Evolutionary conservation across 2,888 invertebrate genomes (phyloP), one percentile per base, ranked within the genome.

Genomic region (Caenorhabditis angaria): DNA sequence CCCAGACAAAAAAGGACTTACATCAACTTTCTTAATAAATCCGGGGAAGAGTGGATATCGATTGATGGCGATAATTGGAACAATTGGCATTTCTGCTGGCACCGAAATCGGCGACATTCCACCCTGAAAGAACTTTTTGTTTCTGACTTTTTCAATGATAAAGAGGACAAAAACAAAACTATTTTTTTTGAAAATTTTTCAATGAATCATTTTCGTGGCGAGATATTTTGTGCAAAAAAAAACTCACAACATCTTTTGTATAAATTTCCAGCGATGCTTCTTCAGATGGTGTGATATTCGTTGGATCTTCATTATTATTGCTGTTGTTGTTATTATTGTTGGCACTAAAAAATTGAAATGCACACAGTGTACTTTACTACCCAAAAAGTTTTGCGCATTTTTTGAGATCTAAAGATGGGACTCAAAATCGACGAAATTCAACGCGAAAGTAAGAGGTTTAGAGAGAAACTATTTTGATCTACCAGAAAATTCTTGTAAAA

Each of bases 21-120:
- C 94, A 91, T 97, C 97, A 76, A 99, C 92, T 81, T 99, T 91
- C 90, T 99, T 99, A 82, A 97, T 95, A 89, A 99, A 99, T 82
- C 94, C 92, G 24, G 99, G 99, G 90, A 99, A 99, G 1, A 99
- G 93, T 4, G 97, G 97, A 90, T 96, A 94, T 81, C 95, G 91
- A 85, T 91, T 93, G 77, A 97, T 93, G 0, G 97, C 95, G 81
- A 99, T 93, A 10, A 97, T 92, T 2, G 99, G 99, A 24, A 99
- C 92, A 88, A 94, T 93, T 0, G 99, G 97, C 93, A 95, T 97
- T 12, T 94, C 92, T 88, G 97, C 97, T 0, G 97, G 97, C 29
- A 99, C 93, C 20, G 93, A 93, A 56, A 95, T 75, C n/a, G 82
- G 76, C 0, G 77, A 71, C 62, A 81, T 70, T 29, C 69, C 70